Base-by-base conservation (phyloP, 2,888 invertebrate genomes). In the Epinotia bilunana region DNA sequence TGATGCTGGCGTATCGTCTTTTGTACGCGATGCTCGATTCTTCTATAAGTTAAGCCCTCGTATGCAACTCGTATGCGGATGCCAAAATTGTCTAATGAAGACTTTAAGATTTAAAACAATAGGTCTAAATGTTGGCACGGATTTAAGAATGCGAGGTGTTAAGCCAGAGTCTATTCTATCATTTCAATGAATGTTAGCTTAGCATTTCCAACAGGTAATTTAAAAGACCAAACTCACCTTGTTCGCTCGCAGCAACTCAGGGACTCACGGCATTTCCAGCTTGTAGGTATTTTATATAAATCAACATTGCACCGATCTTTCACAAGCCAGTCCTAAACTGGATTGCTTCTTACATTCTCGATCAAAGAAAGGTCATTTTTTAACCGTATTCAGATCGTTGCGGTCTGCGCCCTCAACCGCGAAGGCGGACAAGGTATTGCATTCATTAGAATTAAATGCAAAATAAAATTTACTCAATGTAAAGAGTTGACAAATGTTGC, bases 221-320 rank as follows among this genome's bases (percentile, higher is more conserved):
- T 33, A 20, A 28, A 60, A 5, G 0, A 7, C 3, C 13, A 43
- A 74, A 28, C 57, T 72, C 43, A 72, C 75, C 75, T 72, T 70
- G 49, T 18, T 55, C 67, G 61, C 46, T 61, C 20, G 49, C 61
- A 67, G 61, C 67, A 55, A 58, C 46, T 28, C 16, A 60, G 46
- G 53, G 20, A 75, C 71, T 74, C 68, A 12, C 33, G 46, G 5
- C n/a, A 46, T 23, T 49, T 9, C 28, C 46, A 55, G 57, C 33
- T 71, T 77, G 81, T 79, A 84, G 87, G 87, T 90, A 86, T 89
- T 93, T 93, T 93, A 93, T 93, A 93, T 92, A 92, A 92, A 89
- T 83, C 78, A 79, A 79, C 83, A 84, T 92, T 91, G 92, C 91
- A 81, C 83, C 80, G 80, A 65, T 87, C 84, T 93, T 91, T 90